Evolutionary conservation across 2,888 invertebrate species (phyloP).

Genomic region (Eueremaeus valkanovi): DNA sequence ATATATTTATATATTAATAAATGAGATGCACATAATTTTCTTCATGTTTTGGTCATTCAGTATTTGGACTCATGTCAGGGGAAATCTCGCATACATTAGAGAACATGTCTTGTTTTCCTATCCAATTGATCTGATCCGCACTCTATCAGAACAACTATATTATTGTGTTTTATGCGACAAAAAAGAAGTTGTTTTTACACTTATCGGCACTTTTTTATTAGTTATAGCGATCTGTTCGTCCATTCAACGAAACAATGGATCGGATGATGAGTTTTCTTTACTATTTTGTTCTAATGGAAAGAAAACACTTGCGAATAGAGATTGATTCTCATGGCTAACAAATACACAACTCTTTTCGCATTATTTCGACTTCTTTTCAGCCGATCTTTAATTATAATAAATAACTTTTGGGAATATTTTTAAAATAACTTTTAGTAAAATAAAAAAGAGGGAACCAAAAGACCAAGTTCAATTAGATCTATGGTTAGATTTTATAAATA

Average conservation of each 20-base stretch:
- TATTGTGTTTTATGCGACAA: not conserved
- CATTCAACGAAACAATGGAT: not conserved
- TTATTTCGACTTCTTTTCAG: too few relatives aligned
- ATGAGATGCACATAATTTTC: not conserved
- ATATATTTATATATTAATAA: not conserved
- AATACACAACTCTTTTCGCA: too few relatives aligned
- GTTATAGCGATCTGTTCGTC: not conserved
- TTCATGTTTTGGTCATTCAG: not conserved
- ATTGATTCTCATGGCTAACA: too few relatives aligned
- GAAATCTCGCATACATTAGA: constrained; percentile 6
- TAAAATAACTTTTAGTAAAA: too few relatives aligned
- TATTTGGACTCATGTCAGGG: not conserved
- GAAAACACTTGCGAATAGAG: not conserved
- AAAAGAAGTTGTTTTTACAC: not conserved
- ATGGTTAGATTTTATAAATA: too few relatives aligned
- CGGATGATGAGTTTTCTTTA: not conserved
- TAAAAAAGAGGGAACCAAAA: too few relatives aligned
- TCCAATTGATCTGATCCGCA: not conserved
- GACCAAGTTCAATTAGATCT: too few relatives aligned
- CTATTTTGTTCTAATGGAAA: not conserved
- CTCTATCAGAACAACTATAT: not conserved
- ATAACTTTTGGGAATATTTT: too few relatives aligned
- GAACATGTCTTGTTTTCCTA: not conserved
- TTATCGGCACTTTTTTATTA: constrained; percentile 1
- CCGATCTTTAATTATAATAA: too few relatives aligned